Conservation (phyloP, 2,113 vertebrate species). For the Hippopotamus amphibius region DNA sequence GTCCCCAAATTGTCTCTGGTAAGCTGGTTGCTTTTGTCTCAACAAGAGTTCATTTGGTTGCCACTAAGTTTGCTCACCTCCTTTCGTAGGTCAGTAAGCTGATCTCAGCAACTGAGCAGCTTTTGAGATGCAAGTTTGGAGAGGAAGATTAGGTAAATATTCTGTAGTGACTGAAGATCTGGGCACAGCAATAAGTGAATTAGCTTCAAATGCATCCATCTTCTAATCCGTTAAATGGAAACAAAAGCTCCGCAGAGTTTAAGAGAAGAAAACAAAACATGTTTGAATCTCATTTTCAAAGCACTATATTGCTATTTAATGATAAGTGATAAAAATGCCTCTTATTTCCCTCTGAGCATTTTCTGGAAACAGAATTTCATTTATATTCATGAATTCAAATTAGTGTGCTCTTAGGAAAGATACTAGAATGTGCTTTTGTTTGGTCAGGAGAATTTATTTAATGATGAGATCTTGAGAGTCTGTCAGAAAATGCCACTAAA, state of each 20-base stretch:
- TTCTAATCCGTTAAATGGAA: slow-evolving; percentile 55
- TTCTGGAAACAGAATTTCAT: slow-evolving; percentile 47
- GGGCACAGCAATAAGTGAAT: background rate
- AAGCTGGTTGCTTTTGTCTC: background rate
- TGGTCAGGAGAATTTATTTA: slow-evolving; percentile 50
- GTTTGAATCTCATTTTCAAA: slow-evolving; percentile 30
- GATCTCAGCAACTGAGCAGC: background rate
- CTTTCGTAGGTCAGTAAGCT: background rate
- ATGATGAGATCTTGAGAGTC: slow-evolving; percentile 38
- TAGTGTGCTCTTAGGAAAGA: slow-evolving; percentile 26
- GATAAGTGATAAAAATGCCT: slow-evolving; percentile 35
- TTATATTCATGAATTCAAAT: slow-evolving; percentile 50
- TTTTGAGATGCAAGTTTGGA: background rate
- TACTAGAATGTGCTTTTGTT: slow-evolving; percentile 54
- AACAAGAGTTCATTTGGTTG: background rate
- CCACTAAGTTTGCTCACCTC: background rate
- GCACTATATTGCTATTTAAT: background rate
- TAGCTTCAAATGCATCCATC: background rate
- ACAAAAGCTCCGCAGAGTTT: slow-evolving; percentile 15
- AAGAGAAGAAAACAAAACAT: slow-evolving; percentile 43
- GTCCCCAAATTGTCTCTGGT: slow-evolving; percentile 1
- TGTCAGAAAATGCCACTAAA: slow-evolving; percentile 50
- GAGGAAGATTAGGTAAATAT: background rate
- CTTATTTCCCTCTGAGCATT: slow-evolving; percentile 43
- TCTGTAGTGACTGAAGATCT: background rate